phyloP scores from a whole-genome alignment of 1,140 invertebrate species.

The Aphis gossypii region DNA sequence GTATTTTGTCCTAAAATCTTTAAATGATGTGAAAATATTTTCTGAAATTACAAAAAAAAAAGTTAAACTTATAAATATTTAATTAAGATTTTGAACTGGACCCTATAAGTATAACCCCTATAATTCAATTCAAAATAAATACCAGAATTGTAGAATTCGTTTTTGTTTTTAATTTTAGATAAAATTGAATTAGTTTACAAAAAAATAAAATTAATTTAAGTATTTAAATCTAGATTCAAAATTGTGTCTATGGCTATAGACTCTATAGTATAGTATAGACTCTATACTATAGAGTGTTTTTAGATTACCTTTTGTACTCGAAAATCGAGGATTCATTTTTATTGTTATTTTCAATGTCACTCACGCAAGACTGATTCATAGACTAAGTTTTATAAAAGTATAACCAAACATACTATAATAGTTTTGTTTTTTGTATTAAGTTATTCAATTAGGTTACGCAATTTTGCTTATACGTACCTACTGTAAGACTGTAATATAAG shows the following conservation, averaged over 20 bases:
- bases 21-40: not conserved
- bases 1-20: not conserved
- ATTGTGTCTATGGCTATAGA: not conserved
- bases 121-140: too few relatives aligned
- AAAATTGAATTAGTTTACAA: not conserved
- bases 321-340: too few relatives aligned
- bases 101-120: too few relatives aligned
- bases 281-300: too few relatives aligned
- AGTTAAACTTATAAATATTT: not conserved
- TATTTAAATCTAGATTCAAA: not conserved
- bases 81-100: too few relatives aligned
- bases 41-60: not conserved
- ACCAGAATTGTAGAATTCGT: too few relatives aligned
- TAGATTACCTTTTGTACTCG: not conserved
- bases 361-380: not conserved
- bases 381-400: too few relatives aligned
- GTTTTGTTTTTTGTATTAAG: not conserved
- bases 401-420: not conserved
- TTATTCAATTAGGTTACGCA: not conserved
- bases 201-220: not conserved
- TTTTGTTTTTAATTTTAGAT: too few relatives aligned
- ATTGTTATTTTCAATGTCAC: not conserved
- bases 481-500: not conserved
- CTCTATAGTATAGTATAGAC: not conserved
- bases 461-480: not conserved